Base-by-base conservation (phyloP, 2,113 vertebrate genomes). In the Tretioscincus oriximinensis region DNA sequence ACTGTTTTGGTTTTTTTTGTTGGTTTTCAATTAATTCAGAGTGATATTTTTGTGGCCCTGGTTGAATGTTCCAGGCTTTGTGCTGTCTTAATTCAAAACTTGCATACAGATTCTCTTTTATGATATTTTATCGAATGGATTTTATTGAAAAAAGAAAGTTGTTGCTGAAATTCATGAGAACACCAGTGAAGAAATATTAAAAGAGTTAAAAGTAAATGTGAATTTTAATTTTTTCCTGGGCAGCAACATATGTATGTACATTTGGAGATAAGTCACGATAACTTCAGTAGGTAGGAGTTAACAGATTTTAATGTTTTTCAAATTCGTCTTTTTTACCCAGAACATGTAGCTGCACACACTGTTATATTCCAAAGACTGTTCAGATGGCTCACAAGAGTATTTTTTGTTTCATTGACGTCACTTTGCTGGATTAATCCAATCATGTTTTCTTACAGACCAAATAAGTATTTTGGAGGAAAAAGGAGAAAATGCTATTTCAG, bases 371-470 rank as follows among this genome's bases (percentile, higher is more conserved):
- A 7, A 10, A 84, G 20, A 67, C 86, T 41, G 8, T 83, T 85
- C 83, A 85, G 74, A 28, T 31, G 61, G 47, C 77, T 85, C 28
- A 7, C 11, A 41, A 76, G 14, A 41, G 31, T 29, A 81, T 22
- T 82, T 24, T 83, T 61, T 69, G 76, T 81, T 69, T 22, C 85
- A 31, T 16, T 86, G 67, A 78, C 64, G 28, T 78, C 0, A 78
- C 68, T 88, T 88, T 51, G 61, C 74, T 89, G 11, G 79, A 69
- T 51, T 87, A 86, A 86, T 82, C 35, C 16, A 83, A 29, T 73
- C 66, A 35, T 82, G 22, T 41, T 86, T 84, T 88, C 85, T 69
- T 75, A 0, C 60, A 51, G 31, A 83, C 75, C 86, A 88, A 87
- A 85, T 73, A 77, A 87, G 71, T 35, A 60, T 74, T 85, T 67